Conservation (phyloP, 2,888 invertebrate species). For the Gandaritis pyraliata region DNA sequence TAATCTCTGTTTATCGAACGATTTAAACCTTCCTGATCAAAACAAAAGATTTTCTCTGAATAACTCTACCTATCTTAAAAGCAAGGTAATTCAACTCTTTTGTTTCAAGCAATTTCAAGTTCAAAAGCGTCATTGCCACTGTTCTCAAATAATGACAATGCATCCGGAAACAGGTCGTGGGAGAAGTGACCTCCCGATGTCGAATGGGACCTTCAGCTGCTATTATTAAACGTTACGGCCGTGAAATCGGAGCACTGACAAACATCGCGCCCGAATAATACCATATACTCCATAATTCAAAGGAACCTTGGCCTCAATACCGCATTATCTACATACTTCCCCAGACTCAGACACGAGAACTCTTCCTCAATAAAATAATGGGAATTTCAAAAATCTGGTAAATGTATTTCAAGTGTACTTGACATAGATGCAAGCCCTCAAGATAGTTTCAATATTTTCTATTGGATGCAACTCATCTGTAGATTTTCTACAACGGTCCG, state of each 20-base stretch:
- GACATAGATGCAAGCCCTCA: not conserved
- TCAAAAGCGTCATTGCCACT: conserved; percentile 30
- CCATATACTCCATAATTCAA: conserved; percentile 83
- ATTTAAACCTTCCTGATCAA: conserved; percentile 1
- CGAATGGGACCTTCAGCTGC: conserved; percentile 76
- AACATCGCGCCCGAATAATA: conserved; percentile 79
- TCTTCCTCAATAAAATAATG: conserved; percentile 35
- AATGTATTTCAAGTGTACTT: not conserved
- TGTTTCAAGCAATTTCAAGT: conserved; percentile 27
- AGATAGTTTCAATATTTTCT: not conserved
- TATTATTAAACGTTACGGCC: conserved; percentile 78
- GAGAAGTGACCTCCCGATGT: conserved; percentile 74
- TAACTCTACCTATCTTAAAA: not conserved
- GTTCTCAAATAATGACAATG: conserved; percentile 48
- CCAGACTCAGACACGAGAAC: conserved; percentile 42
- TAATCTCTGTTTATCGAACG: not conserved
- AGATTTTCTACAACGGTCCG: too few relatives aligned
- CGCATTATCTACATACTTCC: conserved; percentile 35
- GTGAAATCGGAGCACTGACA: conserved; percentile 79
- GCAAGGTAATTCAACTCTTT: conserved; percentile 15
- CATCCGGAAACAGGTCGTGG: conserved; percentile 69
- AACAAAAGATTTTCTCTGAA: conserved; percentile 8
- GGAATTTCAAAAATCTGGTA: not conserved
- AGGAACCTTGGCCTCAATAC: conserved; percentile 79
- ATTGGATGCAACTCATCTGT: too few relatives aligned